Base-by-base conservation (phyloP, 2,797 vertebrate species). In the Cryptoblepharus egeriae region DNA sequence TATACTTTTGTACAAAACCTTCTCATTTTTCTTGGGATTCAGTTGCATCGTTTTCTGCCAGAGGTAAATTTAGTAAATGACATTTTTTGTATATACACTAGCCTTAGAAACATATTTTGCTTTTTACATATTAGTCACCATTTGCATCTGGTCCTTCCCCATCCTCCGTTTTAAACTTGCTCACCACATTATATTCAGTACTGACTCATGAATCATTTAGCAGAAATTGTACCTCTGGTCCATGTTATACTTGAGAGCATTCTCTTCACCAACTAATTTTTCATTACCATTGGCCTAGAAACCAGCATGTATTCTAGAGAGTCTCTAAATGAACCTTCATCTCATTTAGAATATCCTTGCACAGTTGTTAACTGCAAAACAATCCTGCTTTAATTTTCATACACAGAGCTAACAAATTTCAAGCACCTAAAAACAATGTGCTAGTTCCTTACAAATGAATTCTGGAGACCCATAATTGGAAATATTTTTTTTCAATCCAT, bases 151-250 rank as follows among this genome's bases (percentile, higher is more conserved):
- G 24, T 61, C 28, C 35, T 67, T 24, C 58, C 37, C 28, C 58
- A 20, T 15, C 39, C 28, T 30, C 37, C 42, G 28, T 67, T 83
- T 67, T 77, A n/a, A 3, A 76, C 15, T 45, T 60, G 57, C 55
- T 70, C 81, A 52, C 65, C 87, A 2, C 72, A 15, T 42, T 83
- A 5, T 80, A n/a, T 60, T 84, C 18, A 83, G 12, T 52, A 37
- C 30, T 9, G 18, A n/a, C 30, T 70, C 24, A 55, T 37, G 22
- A 73, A 83, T 76, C 32, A 4, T 84, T 88, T 88, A 75, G 12
- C 24, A 78, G 20, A 1, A 85, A 37, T 15, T n/a, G 71, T 37
- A 45, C 81, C 9, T 42, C 11, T 49, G 45, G 45, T 49, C 45
- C 45, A 49, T 49, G 45, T 49, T 49, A 49, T 49, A 5, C 4